A percentile compares a stretch with the other conserved stretches of the same genome.
Evolutionary conservation across 2,797 vertebrate species (phyloP).

Genomic region (Monodelphis domestica): DNA sequence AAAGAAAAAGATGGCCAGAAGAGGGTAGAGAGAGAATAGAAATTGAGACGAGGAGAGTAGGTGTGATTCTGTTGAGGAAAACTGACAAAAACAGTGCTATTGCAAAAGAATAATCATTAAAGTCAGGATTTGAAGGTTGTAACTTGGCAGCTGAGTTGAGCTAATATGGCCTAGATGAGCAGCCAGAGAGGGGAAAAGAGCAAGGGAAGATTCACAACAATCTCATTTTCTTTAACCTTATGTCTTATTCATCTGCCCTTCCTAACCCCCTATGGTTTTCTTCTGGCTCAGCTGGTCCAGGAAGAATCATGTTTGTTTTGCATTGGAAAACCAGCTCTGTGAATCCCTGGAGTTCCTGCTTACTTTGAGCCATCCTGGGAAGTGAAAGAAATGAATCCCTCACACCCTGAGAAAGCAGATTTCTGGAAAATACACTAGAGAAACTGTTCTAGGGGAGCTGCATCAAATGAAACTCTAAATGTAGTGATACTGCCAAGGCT

Average conservation of each 20-base stretch:
- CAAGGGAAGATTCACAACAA: background rate
- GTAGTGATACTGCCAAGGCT: constrained; percentile 57
- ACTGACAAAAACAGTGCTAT: constrained; percentile 33
- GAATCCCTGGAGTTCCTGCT: constrained; percentile 44
- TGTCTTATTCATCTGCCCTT: constrained; percentile 40
- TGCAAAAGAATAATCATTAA: constrained; percentile 18
- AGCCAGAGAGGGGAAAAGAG: background rate
- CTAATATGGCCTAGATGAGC: background rate
- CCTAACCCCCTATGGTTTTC: constrained; percentile 29
- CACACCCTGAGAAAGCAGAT: constrained; percentile 63
- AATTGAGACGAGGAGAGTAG: background rate
- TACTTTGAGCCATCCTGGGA: constrained; percentile 54
- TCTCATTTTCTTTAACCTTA: constrained; percentile 33
- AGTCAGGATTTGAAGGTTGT: background rate
- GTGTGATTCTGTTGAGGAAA: constrained; percentile 23
- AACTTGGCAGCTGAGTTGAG: constrained; percentile 18
- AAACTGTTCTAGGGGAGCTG: constrained; percentile 55
- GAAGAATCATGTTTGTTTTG: constrained; percentile 70
- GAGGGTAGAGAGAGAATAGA: background rate
- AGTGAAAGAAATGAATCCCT: constrained; percentile 64
- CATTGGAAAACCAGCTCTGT: constrained; percentile 23
- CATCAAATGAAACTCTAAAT: constrained; percentile 47
- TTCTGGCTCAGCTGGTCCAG: constrained; percentile 47
- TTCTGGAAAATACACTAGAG: constrained; percentile 56
- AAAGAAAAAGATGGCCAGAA: background rate